A percentile compares a stretch with the other conserved stretches of the same genome.
These are phyloP conservation scores for Lepus americanus DNA, from an alignment of 2,113 vertebrate genomes.

Conservation along the genomic window DNA sequence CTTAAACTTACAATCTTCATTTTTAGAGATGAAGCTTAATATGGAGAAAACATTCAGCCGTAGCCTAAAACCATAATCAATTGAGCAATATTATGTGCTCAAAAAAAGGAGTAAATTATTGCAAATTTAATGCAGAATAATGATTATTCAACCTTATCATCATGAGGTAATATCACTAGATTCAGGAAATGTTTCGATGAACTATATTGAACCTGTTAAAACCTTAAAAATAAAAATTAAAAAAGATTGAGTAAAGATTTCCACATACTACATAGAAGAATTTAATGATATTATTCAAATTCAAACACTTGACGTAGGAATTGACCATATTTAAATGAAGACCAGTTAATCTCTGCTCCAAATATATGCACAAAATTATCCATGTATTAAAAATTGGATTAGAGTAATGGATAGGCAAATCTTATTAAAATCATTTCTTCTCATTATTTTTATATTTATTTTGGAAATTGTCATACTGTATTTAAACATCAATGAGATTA, in stretches of 20 bases:
- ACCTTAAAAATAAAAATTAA: no score
- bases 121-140: neutral
- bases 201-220: no score
- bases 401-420: neutral
- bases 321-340: neutral
- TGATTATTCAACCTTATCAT: neutral
- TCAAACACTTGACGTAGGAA: neutral
- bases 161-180: neutral
- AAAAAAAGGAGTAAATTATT: neutral
- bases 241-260: neutral
- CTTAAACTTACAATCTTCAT: neutral
- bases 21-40: neutral
- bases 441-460: conserved; percentile 24
- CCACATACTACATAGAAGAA: neutral
- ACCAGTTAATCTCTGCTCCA: neutral
- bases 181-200: neutral
- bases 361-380: neutral
- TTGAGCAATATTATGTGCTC: neutral
- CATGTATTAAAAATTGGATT: neutral
- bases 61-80: neutral
- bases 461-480: neutral
- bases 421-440: neutral
- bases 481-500: conserved; percentile 7
- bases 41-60: neutral
- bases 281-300: neutral